Base-by-base conservation (phyloP, 2,797 vertebrate genomes). In the Prunella strophiata region DNA sequence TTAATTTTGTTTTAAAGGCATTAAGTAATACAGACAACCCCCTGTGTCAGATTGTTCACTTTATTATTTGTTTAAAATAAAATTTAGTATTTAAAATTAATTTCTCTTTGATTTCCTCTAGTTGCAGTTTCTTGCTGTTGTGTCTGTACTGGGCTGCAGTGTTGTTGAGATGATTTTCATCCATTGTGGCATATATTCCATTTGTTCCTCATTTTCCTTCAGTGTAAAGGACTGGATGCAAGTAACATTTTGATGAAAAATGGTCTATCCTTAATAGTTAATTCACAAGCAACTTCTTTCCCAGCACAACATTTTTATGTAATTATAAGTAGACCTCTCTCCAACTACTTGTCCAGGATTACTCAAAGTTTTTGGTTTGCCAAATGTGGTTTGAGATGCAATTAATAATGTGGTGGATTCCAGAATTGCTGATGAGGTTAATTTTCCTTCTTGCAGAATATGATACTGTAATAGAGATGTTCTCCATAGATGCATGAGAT, bases 291-390 rank as follows among this genome's bases (percentile, higher is more conserved):
- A 91, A 57, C 63, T 65, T 87, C 67, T 42, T 95, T 95, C 75
- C 57, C 57, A 91, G 91, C 59, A 84, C 27, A 84, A 71, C 54
- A 70, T 94, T 92, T 93, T 96, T 54, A 80, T 16, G 4, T 81
- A 86, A 90, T 91, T 97, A 70, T 55, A 89, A 85, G 36, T 83
- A 91, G 81, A 88, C 42, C 91, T 77, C 45, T 80, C 67, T 92
- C 73, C 87, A 91, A 11, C 38, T 94, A 16, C 42, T 66, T 92
- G 74, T 94, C 70, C 51, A 5, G 72, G 51, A 89, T 86, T 93
- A 48, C 75, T 94, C 72, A 50, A 85, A 94, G 77, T 43, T 94
- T 91, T 82, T 70, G 25, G 34, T 88, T 89, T 93, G 81, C 70
- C 77, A 91, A 85, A 63, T 80, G 47, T 87, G 61, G 43, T 85